Conservation (phyloP, 2,113 vertebrate genomes). For the Sinocyclocheilus anshuiensis region DNA sequence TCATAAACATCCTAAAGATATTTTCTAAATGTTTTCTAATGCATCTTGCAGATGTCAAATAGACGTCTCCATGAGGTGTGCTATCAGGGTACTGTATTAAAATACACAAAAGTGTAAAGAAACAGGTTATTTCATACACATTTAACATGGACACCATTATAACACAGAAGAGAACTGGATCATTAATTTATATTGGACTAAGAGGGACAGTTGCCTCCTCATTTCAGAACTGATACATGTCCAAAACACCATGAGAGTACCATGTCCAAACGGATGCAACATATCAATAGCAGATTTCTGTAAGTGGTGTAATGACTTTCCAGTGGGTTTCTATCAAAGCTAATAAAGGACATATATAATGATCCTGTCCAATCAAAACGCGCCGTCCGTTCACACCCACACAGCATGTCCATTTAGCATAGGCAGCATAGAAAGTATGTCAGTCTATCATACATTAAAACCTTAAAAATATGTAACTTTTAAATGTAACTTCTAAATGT, state of each 20-base stretch:
- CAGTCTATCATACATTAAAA: not conserved
- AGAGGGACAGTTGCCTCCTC: not conserved
- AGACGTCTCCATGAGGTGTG: too few relatives aligned
- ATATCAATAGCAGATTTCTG: not conserved
- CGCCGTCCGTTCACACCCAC: slow-evolving; percentile 35
- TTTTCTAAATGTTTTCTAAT: too few relatives aligned
- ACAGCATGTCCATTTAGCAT: not conserved
- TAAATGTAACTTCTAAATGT: not conserved
- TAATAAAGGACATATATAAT: not conserved
- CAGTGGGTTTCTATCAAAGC: not conserved
- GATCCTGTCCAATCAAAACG: slow-evolving; percentile 64
- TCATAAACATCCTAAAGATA: too few relatives aligned
- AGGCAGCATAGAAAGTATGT: not conserved
- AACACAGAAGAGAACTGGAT: too few relatives aligned
- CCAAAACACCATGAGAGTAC: too few relatives aligned
- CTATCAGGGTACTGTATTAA: too few relatives aligned
- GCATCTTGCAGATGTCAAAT: too few relatives aligned
- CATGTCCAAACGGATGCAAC: not conserved
- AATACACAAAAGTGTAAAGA: too few relatives aligned
- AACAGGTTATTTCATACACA: not conserved
- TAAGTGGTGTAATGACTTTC: not conserved
- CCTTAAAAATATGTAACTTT: not conserved
- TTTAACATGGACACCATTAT: not conserved
- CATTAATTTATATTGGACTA: not conserved
- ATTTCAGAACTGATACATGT: not conserved